Percentiles rank a stretch among this genome's conserved stretches.
These are phyloP conservation scores for Phaonia tiefii DNA, from an alignment of 2,888 invertebrate genomes.

Conservation along the genomic window DNA sequence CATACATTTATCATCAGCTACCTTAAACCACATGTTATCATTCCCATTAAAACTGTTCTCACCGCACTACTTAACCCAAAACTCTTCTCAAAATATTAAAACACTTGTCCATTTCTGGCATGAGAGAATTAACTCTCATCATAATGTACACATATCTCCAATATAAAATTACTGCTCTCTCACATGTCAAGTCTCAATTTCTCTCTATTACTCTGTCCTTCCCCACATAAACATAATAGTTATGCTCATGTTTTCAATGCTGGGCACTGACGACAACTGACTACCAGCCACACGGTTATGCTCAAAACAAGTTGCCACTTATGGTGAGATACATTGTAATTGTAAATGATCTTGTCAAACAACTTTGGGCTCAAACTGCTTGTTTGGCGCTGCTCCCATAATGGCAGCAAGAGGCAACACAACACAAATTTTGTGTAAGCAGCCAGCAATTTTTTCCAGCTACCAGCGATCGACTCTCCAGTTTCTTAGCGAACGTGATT, in stretches of 20 bases:
- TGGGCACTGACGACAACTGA: conserved; percentile 8
- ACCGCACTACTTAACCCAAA: conserved; percentile 43
- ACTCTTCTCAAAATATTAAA: conserved; percentile 58
- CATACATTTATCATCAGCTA: too few relatives aligned
- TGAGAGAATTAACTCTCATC: not conserved
- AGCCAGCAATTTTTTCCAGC: conserved; percentile 54
- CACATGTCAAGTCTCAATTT: conserved; percentile 33
- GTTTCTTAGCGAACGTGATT: conserved; percentile 80
- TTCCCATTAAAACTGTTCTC: conserved; percentile 56
- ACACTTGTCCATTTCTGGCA: conserved; percentile 64
- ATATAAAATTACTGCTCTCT: too few relatives aligned
- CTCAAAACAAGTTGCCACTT: conserved; percentile 74
- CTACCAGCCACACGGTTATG: conserved; percentile 45
- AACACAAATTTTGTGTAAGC: conserved; percentile 39
- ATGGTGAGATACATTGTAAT: conserved; percentile 71
- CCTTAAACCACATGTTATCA: not conserved
- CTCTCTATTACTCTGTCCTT: conserved; percentile 13
- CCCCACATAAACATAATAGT: conserved; percentile 48
- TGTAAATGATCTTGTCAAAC: conserved; percentile 74
- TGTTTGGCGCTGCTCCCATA: conserved; percentile 25
- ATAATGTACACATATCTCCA: not conserved
- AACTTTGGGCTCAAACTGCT: conserved; percentile 60
- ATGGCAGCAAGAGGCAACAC: conserved; percentile 1
- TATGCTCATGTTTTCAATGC: conserved; percentile 57
- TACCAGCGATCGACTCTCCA: conserved; percentile 71